Percentiles rank a stretch among this genome's conserved stretches.
Conservation (phyloP, 2,113 vertebrate genomes). For the Murina feae region DNA sequence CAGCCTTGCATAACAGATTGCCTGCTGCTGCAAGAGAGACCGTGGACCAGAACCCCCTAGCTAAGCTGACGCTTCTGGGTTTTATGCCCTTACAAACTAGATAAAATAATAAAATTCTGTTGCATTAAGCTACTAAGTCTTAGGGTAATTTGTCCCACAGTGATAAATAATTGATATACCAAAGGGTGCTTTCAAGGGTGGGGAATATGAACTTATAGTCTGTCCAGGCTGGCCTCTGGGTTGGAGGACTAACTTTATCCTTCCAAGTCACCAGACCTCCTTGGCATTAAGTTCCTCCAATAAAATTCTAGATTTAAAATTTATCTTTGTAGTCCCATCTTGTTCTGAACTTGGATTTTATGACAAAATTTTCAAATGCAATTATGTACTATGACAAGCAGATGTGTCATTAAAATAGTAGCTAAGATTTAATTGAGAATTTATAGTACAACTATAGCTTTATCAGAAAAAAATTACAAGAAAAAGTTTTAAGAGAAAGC, state of each 20-base stretch:
- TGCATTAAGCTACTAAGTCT: not conserved
- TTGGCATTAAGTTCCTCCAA: not conserved
- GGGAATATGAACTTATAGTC: not conserved
- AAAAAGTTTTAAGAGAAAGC: not conserved
- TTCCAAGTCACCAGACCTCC: not conserved
- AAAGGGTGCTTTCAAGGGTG: not conserved
- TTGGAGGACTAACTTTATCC: not conserved
- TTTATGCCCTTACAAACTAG: not conserved
- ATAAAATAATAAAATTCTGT: not conserved
- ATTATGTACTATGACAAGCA: not conserved
- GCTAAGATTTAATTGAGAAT: not conserved
- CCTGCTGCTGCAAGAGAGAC: not conserved
- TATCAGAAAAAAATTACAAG: not conserved
- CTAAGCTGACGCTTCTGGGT: not conserved
- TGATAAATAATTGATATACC: not conserved
- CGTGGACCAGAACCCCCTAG: not conserved
- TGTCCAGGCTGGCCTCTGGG: not conserved
- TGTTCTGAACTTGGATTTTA: not conserved
- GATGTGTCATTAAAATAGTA: not conserved
- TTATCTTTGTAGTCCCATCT: not conserved
- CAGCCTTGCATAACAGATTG: not conserved
- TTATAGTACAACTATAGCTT: not conserved
- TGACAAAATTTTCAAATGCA: not conserved
- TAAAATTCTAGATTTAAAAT: not conserved
- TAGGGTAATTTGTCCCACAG: not conserved